Conservation (phyloP, 2,113 vertebrate species). For the Lepus americanus region DNA sequence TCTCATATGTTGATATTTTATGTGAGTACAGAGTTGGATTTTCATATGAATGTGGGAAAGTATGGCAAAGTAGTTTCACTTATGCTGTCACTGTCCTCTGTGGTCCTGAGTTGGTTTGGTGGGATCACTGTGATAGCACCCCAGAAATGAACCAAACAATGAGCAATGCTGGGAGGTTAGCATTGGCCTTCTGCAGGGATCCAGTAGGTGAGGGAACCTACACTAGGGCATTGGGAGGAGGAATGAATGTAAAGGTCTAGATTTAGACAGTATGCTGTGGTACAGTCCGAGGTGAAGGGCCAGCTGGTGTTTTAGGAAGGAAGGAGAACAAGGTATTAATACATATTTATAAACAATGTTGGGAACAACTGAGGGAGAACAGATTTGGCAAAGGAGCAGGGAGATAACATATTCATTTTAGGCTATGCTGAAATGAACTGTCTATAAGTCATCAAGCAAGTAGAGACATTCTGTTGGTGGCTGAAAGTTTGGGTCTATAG, state of each 20-base stretch:
- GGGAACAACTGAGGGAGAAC: neutral
- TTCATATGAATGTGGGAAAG: neutral
- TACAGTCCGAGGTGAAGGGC: neutral
- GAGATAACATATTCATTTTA: neutral
- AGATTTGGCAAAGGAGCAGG: neutral
- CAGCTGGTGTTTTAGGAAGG: neutral
- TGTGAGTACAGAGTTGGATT: neutral
- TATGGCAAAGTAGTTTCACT: constrained; percentile 47
- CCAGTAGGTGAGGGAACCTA: neutral
- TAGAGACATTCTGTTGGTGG: constrained; percentile 3
- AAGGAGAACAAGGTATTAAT: neutral
- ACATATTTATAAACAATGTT: constrained; percentile 30
- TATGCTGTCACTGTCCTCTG: neutral
- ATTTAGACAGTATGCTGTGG: constrained; percentile 11
- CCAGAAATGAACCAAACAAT: neutral
- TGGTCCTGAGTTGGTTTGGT: constrained; percentile 9
- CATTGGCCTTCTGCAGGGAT: neutral
- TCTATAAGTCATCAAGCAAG: neutral
- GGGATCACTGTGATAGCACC: neutral
- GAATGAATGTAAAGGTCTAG: neutral
- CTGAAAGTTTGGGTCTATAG: constrained; percentile 27
- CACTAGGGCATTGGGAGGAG: neutral
- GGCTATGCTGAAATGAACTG: neutral
- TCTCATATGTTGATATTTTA: neutral
- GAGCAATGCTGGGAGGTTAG: neutral